Evolutionary conservation across 1,140 invertebrate species (phyloP), one percentile per base, ranked within the genome.

Genomic region (Phortica variegata): DNA sequence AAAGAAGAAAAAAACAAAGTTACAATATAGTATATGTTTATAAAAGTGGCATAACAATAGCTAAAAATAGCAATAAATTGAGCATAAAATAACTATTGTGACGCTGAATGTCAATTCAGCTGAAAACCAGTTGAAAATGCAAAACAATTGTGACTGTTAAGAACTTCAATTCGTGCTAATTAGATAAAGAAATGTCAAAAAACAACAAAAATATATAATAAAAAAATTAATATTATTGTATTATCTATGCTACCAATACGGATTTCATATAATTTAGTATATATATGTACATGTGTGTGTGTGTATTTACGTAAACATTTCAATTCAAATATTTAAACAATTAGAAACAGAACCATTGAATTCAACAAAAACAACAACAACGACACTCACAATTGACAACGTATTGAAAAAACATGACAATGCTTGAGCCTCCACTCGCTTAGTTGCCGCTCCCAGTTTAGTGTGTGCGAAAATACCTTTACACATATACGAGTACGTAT

Each of bases 161-260:
- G 50, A 56, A 56, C 59, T 54, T 66, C 37, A 58, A 68, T 57
- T 66, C 43, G 59, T 68, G 60, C 63, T 66, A 66, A 66, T 66
- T 66, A 68, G 63, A 52, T n/a, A n/a, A 68, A 60, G 54, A 60
- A 66, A 66, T 69, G 50, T 36, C 44, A 38, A 31, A 51, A 49
- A 48, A 57, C 53, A 53, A 52, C 33, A 32, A n/a, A 44, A 20
- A 39, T 7, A 29, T 7, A 7, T 29, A 7, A 51, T 42, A 39
- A 18, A 26, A 16, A 39, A 18, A 9, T 49, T 45, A 51, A 69
- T 59, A 32, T 40, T 45, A 29, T 31, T 42, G 33, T n/a, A 32
- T 39, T 31, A 33, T 10, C 33, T 34, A n/a, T 34, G 33, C 16
- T 34, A 15, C 5, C 12, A 15, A 34, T 34, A 34, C 33, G 12